A percentile compares a stretch with the other conserved stretches of the same genome.
phyloP scores from a whole-genome alignment of 2,113 vertebrate species.

The Rafetus swinhoei region DNA sequence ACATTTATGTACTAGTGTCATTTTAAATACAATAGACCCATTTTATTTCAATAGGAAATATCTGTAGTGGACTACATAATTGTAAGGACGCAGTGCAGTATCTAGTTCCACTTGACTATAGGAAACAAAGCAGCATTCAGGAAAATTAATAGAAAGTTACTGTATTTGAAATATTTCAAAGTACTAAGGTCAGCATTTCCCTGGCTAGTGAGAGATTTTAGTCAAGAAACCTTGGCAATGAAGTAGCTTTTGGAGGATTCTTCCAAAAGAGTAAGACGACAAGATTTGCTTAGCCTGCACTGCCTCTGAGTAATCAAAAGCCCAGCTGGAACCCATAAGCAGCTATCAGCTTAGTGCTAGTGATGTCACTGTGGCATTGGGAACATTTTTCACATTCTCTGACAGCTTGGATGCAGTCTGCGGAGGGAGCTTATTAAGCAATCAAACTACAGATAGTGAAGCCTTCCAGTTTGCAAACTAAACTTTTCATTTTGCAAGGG shows the following conservation, averaged over 20 bases:
- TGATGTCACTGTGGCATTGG: slow-evolving; percentile 60
- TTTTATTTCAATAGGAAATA: not conserved
- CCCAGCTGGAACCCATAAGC: slow-evolving; percentile 73
- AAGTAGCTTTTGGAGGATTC: not conserved
- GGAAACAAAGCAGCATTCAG: not conserved
- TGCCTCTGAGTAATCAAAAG: slow-evolving; percentile 34
- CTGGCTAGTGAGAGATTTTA: not conserved
- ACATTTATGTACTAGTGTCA: not conserved
- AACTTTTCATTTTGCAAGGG: slow-evolving; percentile 5
- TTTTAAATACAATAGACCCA: not conserved
- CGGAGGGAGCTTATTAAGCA: not conserved
- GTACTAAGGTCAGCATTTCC: not conserved
- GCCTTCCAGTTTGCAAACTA: slow-evolving; percentile 30
- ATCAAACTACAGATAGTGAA: not conserved
- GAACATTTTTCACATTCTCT: slow-evolving; percentile 43
- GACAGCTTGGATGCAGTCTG: slow-evolving; percentile 33
- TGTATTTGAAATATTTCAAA: not conserved
- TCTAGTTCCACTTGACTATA: not conserved
- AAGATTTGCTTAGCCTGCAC: not conserved
- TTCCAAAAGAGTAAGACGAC: not conserved
- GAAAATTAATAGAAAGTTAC: slow-evolving; percentile 3
- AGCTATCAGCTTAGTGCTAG: not conserved
- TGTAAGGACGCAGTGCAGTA: not conserved
- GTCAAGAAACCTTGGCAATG: not conserved
- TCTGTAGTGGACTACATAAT: fast-evolving